These are phyloP conservation scores for Chamaedrilus cognettii DNA, from an alignment of 2,888 invertebrate genomes.

Conservation along the genomic window DNA sequence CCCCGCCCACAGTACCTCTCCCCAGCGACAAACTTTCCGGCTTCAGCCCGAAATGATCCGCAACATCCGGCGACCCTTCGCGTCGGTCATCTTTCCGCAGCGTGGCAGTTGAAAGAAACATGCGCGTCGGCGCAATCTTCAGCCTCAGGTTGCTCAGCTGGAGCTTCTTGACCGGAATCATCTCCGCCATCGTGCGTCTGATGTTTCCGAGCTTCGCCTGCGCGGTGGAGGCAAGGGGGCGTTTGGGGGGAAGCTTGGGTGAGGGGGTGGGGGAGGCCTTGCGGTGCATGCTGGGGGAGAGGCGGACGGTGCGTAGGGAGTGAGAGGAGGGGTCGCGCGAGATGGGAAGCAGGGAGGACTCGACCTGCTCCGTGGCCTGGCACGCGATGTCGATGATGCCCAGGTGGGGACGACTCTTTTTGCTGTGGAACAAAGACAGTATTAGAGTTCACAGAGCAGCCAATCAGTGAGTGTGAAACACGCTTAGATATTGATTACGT, in stretches of 20 bases:
- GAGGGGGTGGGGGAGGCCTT: not conserved
- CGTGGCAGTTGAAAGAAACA: no score
- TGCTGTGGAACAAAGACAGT: no score
- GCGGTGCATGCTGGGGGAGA: constrained; percentile 14
- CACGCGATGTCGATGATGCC: constrained; percentile 50
- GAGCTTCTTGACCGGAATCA: constrained; percentile 67
- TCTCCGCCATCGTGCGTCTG: constrained; percentile 69
- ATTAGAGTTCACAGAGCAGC: no score
- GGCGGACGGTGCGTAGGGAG: constrained; percentile 1
- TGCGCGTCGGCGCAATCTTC: constrained; percentile 9
- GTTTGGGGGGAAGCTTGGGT: not conserved
- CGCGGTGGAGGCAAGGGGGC: not conserved
- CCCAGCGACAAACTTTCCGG: not conserved
- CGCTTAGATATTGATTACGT: no score
- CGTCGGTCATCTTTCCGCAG: no score
- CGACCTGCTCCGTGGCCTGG: constrained; percentile 40
- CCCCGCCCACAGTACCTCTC: not conserved
- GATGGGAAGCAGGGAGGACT: constrained; percentile 5
- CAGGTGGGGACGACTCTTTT: constrained; percentile 46
- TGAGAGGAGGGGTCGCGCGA: not conserved
- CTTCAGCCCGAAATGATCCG: not conserved
- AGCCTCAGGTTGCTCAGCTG: constrained; percentile 24
- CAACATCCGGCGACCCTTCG: not conserved
- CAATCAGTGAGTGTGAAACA: no score
- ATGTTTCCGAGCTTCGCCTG: constrained; percentile 1